phyloP scores from a whole-genome alignment of 1,140 invertebrate genomes.

The Solenopsis fugax region DNA sequence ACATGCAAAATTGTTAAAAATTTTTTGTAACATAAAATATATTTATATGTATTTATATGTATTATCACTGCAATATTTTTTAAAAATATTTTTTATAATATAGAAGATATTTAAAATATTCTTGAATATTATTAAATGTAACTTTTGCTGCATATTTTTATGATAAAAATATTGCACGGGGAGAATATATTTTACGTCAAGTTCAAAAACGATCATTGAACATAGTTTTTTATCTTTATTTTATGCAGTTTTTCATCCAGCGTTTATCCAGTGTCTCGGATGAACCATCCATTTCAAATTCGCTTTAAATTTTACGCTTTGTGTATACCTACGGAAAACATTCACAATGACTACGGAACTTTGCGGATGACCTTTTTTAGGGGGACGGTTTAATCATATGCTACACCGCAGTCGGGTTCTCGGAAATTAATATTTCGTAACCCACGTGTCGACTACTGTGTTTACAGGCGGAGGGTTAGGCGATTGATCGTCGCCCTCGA shows the following conservation, averaged over 20 bases:
- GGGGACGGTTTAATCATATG: slow-evolving; percentile 34
- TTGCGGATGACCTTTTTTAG: slow-evolving; percentile 19
- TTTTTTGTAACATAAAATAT: too few species aligned
- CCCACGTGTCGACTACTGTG: not conserved
- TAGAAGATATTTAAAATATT: not conserved
- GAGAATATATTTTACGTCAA: not conserved
- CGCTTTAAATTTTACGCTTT: slow-evolving; percentile 20
- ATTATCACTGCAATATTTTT: not conserved
- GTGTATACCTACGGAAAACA: slow-evolving; percentile 9
- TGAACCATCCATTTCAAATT: not conserved
- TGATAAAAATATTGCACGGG: not conserved
- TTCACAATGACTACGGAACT: slow-evolving; percentile 28
- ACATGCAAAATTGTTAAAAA: too few species aligned
- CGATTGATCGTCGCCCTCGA: slow-evolving; percentile 47
- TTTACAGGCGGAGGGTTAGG: not conserved
- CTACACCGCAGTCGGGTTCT: not conserved
- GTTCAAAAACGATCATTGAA: not conserved
- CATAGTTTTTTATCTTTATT: not conserved
- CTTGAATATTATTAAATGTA: not conserved
- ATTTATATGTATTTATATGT: not conserved
- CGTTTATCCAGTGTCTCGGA: not conserved
- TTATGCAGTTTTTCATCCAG: not conserved
- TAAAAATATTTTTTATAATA: not conserved
- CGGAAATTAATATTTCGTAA: slow-evolving; percentile 58
- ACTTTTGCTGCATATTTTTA: not conserved